A percentile compares a stretch with the other conserved stretches of the same genome.
Evolutionary conservation across 23 tunicate genomes (phyloP).

Genomic region (Styela plicata): DNA sequence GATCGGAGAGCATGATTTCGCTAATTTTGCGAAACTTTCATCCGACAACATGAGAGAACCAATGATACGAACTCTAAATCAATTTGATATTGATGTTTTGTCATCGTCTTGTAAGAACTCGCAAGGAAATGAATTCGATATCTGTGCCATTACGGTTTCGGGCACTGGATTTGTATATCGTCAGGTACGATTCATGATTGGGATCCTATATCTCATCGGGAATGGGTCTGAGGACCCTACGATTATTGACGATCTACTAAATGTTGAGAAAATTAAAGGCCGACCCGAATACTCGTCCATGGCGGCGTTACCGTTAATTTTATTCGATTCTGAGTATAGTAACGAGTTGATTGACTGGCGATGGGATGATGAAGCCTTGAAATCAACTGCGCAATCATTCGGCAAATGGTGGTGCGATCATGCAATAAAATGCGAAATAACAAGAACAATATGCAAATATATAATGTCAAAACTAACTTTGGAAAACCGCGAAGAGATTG

Average conservation of each 20-base stretch:
- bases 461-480: not conserved
- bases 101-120: not conserved
- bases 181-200: constrained; percentile 46
- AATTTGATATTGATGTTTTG: constrained; percentile 8
- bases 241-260: constrained; percentile 35
- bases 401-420: constrained; percentile 15
- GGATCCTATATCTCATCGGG: constrained; percentile 29
- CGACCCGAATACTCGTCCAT: constrained; percentile 7
- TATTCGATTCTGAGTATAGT: constrained; percentile 42
- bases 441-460: constrained; percentile 28
- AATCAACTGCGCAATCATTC: constrained; percentile 19
- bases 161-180: constrained; percentile 39
- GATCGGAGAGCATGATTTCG: constrained; percentile 61
- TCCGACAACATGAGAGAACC: not conserved
- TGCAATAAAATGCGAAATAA: constrained; percentile 30
- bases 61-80: not conserved
- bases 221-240: constrained; percentile 6
- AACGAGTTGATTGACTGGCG: constrained; percentile 50
- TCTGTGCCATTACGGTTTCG: constrained; percentile 46
- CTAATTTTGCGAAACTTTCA: constrained; percentile 64
- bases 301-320: constrained; percentile 22
- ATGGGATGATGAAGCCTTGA: constrained; percentile 46
- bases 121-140: constrained; percentile 17
- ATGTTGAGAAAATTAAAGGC: constrained; percentile 37
- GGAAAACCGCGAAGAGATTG: not conserved